Conservation (phyloP, 2,888 invertebrate species). For the Eueremaeus valkanovi region DNA sequence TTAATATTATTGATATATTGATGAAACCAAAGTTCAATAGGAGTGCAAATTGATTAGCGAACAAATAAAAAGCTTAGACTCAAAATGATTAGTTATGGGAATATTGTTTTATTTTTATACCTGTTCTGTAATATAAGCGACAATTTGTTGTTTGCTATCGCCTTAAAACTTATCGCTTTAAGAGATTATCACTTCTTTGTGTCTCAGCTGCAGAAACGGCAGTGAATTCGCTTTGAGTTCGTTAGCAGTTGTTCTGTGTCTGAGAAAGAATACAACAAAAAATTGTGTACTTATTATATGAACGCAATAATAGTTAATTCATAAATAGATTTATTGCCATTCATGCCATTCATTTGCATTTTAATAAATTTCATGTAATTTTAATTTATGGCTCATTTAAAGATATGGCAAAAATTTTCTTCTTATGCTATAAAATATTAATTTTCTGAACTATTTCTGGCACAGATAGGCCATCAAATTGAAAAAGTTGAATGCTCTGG, state of each 20-base stretch:
- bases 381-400: background rate
- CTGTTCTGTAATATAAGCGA: conserved; percentile 2
- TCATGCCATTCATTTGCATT: background rate
- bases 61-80: background rate
- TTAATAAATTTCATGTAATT: background rate
- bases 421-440: background rate
- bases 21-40: background rate
- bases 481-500: background rate
- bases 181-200: conserved; percentile 23
- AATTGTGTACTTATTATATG: background rate
- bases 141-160: conserved; percentile 13
- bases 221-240: background rate
- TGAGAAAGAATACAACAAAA: too few relatives aligned
- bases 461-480: background rate
- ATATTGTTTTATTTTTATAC: background rate
- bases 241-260: background rate
- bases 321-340: background rate
- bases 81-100: background rate
- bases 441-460: background rate
- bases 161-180: conserved; percentile 16
- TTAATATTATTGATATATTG: too few relatives aligned
- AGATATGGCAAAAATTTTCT: background rate
- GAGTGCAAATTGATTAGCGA: background rate
- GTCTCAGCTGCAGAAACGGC: background rate
- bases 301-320: background rate